Evolutionary conservation across 2,113 vertebrate species (phyloP).

Genomic region (Copsychus sechellarum): DNA sequence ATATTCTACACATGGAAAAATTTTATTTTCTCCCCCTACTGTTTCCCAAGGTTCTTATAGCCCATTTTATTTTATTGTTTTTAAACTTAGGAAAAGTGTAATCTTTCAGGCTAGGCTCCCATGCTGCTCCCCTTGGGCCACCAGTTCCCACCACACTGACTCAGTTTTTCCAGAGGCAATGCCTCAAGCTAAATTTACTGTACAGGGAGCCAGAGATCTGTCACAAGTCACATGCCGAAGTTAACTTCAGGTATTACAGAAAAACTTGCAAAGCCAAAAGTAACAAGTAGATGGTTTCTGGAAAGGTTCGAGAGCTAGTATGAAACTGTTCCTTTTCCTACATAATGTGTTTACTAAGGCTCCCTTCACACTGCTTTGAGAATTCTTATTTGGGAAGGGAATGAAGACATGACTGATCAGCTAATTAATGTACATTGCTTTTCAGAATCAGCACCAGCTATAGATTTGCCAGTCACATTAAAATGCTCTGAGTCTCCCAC

Average conservation of each 20-base stretch:
- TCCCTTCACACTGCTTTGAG: neutral
- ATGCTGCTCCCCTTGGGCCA: neutral
- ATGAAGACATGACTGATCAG: neutral
- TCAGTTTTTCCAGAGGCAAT: constrained; percentile 55
- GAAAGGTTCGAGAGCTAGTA: neutral
- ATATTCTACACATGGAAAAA: neutral
- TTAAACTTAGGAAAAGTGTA: neutral
- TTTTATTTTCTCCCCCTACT: neutral
- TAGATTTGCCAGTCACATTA: neutral
- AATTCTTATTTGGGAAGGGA: neutral
- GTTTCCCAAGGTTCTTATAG: neutral
- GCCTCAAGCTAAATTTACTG: constrained; percentile 52
- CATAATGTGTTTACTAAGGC: neutral
- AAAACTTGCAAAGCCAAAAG: constrained; percentile 36
- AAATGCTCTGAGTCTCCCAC: constrained; percentile 19
- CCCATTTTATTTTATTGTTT: neutral
- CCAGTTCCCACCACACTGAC: constrained; percentile 1
- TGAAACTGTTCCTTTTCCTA: neutral
- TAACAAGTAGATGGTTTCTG: neutral
- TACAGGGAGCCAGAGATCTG: neutral
- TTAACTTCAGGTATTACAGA: constrained; percentile 9
- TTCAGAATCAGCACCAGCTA: neutral
- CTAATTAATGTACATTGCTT: neutral
- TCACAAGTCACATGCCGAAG: constrained; percentile 2
- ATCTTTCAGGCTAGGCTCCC: constrained; percentile 17